Conservation (phyloP, 2,888 invertebrate species). For the Phasia obesa region DNA sequence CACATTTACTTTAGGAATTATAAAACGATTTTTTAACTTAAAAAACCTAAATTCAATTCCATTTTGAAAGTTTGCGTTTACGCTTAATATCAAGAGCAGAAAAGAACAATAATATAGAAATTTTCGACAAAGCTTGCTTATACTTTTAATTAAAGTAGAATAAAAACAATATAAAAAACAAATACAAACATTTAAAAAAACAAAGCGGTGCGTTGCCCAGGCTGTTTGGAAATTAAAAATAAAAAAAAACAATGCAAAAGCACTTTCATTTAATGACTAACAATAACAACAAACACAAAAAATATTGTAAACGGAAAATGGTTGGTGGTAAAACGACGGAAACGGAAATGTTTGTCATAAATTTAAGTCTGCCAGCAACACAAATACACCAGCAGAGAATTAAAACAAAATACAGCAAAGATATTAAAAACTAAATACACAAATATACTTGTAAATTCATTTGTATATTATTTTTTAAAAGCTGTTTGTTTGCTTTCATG, state of each 20-base stretch:
- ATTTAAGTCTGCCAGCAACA: conserved; percentile 45
- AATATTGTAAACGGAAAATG: conserved; percentile 52
- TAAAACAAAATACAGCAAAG: conserved; percentile 4
- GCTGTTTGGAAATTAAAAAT: too few relatives aligned
- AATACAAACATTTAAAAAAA: background rate
- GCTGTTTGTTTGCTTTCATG: background rate
- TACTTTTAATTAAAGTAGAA: background rate
- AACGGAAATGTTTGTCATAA: conserved; percentile 56
- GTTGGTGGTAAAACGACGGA: conserved; percentile 56
- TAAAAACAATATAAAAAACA: background rate
- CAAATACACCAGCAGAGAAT: background rate
- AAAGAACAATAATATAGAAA: background rate
- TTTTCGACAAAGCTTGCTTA: background rate
- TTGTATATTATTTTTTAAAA: background rate
- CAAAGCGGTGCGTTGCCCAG: background rate
- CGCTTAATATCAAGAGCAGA: too few relatives aligned
- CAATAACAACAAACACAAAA: conserved; percentile 26
- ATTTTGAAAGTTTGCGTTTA: too few relatives aligned
- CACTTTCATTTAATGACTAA: conserved; percentile 49
- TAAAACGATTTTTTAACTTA: conserved; percentile 2
- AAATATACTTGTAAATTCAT: background rate
- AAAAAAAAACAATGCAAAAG: conserved; percentile 2
- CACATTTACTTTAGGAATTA: conserved; percentile 20
- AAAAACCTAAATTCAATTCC: background rate
- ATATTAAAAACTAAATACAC: background rate